phyloP scores from a whole-genome alignment of 2,888 invertebrate species.

The Agrochola circellaris region DNA sequence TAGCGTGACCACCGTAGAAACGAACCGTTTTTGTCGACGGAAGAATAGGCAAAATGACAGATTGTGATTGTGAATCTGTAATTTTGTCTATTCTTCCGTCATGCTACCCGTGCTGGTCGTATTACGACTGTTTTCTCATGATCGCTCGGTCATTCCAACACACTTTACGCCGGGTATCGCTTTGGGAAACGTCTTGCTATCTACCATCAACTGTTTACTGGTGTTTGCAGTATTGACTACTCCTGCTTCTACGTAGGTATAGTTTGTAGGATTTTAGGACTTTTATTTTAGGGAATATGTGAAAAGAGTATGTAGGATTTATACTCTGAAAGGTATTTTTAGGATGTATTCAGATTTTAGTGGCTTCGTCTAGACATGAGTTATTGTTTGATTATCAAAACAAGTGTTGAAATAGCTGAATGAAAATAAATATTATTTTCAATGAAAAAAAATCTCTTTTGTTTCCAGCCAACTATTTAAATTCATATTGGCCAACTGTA shows the following conservation, averaged over 20 bases:
- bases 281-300: not conserved
- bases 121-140: conserved; percentile 11
- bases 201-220: conserved; percentile 6
- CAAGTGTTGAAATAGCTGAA: not conserved
- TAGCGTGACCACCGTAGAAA: too few species aligned
- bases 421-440: not conserved
- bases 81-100: too few species aligned
- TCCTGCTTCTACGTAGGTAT: not conserved
- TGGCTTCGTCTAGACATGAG: conserved; percentile 29
- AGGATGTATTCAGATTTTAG: not conserved
- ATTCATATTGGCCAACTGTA: not conserved
- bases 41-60: too few species aligned
- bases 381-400: not conserved
- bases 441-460: not conserved
- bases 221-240: not conserved
- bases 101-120: too few species aligned
- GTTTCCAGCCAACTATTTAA: not conserved
- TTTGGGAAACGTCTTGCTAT: conserved; percentile 10
- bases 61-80: too few species aligned
- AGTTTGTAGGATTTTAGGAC: not conserved
- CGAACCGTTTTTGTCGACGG: too few species aligned
- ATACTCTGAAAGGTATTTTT: not conserved
- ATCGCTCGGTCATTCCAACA: conserved; percentile 23
- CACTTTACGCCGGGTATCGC: conserved; percentile 7
- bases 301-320: not conserved